phyloP scores from a whole-genome alignment of 2,888 invertebrate species.

The Oegoconia quadripuncta region DNA sequence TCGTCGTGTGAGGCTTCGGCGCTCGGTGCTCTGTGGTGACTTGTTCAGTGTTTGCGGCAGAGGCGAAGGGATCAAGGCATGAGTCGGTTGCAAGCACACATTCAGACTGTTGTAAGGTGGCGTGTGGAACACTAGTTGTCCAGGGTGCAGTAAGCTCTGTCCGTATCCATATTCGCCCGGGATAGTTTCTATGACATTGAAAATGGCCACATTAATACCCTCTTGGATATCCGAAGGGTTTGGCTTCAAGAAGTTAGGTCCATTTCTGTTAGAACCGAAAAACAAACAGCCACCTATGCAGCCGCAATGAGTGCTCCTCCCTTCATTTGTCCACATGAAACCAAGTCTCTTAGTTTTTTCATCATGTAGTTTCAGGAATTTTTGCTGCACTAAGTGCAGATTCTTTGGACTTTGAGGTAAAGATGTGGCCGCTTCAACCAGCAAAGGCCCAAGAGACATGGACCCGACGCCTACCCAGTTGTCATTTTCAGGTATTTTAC shows the following conservation, averaged over 20 bases:
- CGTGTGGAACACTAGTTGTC: conserved; percentile 93
- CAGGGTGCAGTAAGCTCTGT: conserved; percentile 93
- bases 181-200: conserved; percentile 83
- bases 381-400: conserved; percentile 88
- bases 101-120: conserved; percentile 91
- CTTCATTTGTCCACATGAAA: conserved; percentile 94
- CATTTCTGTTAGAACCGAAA: conserved; percentile 95
- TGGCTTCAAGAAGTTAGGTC: conserved; percentile 92
- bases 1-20: conserved; percentile 61
- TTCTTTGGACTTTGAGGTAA: conserved; percentile 87
- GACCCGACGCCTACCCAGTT: conserved; percentile 96
- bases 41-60: conserved; percentile 59
- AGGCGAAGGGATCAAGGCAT: conserved; percentile 60
- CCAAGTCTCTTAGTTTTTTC: conserved; percentile 91
- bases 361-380: conserved; percentile 91
- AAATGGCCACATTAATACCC: conserved; percentile 90
- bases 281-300: conserved; percentile 97
- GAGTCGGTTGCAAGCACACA: conserved; percentile 85
- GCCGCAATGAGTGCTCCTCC: conserved; percentile 89
- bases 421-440: conserved; percentile 93
- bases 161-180: conserved; percentile 94
- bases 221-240: conserved; percentile 88
- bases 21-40: conserved; percentile 47
- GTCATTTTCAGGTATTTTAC: conserved; percentile 73
- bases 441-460: conserved; percentile 92